Evolutionary conservation across 2,797 vertebrate species (phyloP), one percentile per base, ranked within the genome.

Genomic region (Muraenolepis orangiensis): DNA sequence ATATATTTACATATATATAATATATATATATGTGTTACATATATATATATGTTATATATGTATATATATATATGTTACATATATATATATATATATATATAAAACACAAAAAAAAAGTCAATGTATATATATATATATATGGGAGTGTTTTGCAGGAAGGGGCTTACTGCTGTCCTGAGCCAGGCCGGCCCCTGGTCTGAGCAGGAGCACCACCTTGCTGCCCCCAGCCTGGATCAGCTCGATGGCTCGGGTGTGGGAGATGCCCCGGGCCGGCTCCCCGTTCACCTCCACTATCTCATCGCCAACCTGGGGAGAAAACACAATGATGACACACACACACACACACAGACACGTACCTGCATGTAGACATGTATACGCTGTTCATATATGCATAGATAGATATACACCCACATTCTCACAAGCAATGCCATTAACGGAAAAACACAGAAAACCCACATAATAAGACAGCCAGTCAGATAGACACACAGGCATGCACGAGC

Each of bases 271-370:
- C 8, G 97, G 95, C 72, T 99, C 98, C 26, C 96, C 96, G 1
- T 99, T 99, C 78, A 99, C 98, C 91, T 99, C 98, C 82, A 99
- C 97, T 31, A 99, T 99, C 89, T 99, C 98, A 92, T 99, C 98
- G 70, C 98, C 98, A 69, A 99, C 98, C 98, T 99, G 88, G 82
- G 3, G 72, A 26, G 12, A 69, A 71, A 38, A 81, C 79, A 80
- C 76, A 51, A 7, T 18, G 42, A 51, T 8, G 26, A 76, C 40
- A 81, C 72, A 34, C 77, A 66, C 66, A 57, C 16, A 70, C 31
- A 64, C 75, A 64, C 42, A n/a, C 18, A 69, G n/a, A 38, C 28
- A 51, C 23, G 34, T 23, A 64, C 4, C 51, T 12, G 29, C 31
- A 61, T 30, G 67, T 13, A 34, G 2, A 34, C 40, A 36, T 30